Evolutionary conservation across 2,797 vertebrate species (phyloP).

Genomic region (Pristis pectinata): DNA sequence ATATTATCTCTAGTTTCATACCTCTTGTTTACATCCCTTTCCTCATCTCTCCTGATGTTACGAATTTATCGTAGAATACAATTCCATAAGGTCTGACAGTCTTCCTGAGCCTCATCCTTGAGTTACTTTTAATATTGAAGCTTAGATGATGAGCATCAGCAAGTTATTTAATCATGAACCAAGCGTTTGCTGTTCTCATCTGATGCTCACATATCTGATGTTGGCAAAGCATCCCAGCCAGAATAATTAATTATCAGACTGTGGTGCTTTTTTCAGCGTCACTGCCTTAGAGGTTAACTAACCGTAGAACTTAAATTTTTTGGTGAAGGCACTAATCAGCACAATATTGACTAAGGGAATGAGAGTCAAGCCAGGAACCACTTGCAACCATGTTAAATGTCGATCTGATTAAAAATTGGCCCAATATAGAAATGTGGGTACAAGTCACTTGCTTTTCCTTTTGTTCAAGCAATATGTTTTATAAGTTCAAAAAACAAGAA

Average conservation of each 20-base stretch:
- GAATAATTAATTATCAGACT: background rate
- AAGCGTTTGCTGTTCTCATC: background rate
- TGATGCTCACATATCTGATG: background rate
- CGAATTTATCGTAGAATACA: background rate
- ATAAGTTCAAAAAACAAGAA: too few species aligned
- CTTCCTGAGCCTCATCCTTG: background rate
- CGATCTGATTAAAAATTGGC: background rate
- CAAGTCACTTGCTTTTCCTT: background rate
- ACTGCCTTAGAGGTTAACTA: background rate
- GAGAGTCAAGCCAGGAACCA: background rate
- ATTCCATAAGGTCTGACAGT: background rate
- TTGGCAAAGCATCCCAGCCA: background rate
- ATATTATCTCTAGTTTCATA: background rate
- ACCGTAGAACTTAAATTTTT: background rate
- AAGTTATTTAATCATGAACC: background rate
- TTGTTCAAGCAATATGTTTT: background rate
- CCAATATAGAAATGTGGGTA: background rate
- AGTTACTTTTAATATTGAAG: background rate
- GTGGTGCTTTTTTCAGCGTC: background rate
- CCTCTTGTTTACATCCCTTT: background rate
- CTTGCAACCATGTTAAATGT: background rate
- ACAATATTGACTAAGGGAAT: background rate
- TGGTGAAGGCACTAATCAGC: background rate
- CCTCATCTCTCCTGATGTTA: background rate
- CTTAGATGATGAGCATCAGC: background rate